Percentiles rank a stretch among this genome's conserved stretches.
Conservation (phyloP, 2,888 invertebrate genomes). For the Machimus rusticus region DNA sequence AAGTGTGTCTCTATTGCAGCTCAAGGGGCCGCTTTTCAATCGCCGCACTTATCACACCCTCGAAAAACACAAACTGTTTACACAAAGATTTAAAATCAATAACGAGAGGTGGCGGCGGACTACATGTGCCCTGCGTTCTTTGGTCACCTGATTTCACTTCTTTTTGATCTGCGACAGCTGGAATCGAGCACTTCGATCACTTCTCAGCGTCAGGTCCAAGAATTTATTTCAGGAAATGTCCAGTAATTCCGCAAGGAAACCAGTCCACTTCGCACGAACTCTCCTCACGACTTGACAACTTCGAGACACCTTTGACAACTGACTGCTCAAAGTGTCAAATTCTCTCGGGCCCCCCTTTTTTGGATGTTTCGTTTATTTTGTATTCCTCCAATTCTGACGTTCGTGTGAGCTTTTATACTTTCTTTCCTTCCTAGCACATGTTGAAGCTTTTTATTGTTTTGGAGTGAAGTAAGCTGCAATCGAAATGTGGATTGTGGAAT, state of each 20-base stretch:
- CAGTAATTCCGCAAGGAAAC: background rate
- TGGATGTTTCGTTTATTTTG: background rate
- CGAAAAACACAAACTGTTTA: slow-evolving; percentile 23
- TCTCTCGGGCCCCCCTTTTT: background rate
- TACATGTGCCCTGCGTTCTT: background rate
- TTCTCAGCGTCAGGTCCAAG: background rate
- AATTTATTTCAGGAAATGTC: background rate
- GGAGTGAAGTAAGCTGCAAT: background rate
- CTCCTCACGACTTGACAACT: background rate
- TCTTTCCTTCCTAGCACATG: background rate
- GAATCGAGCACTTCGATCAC: background rate
- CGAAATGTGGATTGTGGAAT: background rate
- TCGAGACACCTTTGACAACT: slow-evolving; percentile 7
- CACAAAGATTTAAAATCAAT: slow-evolving; percentile 32
- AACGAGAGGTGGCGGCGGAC: background rate
- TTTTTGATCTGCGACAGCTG: background rate
- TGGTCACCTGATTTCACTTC: background rate
- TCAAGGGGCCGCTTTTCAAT: background rate
- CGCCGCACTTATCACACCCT: slow-evolving; percentile 3
- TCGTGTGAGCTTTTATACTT: background rate
- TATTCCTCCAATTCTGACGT: background rate
- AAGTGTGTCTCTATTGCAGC: background rate
- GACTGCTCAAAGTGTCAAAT: background rate
- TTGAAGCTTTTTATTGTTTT: background rate
- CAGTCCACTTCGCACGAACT: background rate